A percentile compares a stretch with the other conserved stretches of the same genome.
Conservation (phyloP, 2,797 vertebrate genomes). For the Cyprinodon diabolis region DNA sequence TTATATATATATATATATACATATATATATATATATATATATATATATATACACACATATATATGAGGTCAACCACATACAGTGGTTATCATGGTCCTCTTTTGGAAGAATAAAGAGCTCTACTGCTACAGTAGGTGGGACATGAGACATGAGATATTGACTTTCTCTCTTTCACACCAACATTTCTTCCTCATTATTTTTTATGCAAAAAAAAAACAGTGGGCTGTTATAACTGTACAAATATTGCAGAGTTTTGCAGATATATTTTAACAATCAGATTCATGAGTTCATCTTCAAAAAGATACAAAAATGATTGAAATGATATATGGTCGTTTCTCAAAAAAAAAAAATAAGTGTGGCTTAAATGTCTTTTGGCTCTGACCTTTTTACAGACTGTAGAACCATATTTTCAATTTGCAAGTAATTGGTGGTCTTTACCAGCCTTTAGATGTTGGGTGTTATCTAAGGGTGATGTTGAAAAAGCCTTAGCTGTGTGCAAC, state of each 20-base stretch:
- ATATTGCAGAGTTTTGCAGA: background rate
- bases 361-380: no score
- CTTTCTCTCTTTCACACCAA: slow-evolving; percentile 8
- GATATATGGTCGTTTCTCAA: no score
- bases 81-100: slow-evolving; percentile 52
- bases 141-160: slow-evolving; percentile 42
- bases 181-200: slow-evolving; percentile 5
- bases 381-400: no score
- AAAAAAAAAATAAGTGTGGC: no score
- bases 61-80: slow-evolving; percentile 39
- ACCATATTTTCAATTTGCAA: no score
- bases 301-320: no score
- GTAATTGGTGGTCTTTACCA: no score
- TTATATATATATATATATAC: background rate
- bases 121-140: slow-evolving; percentile 13
- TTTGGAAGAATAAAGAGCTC: slow-evolving; percentile 33
- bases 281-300: no score
- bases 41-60: slow-evolving; percentile 4
- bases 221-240: background rate
- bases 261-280: background rate
- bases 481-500: no score
- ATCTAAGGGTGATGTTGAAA: no score
- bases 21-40: background rate
- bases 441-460: no score
- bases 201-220: background rate